A percentile compares a stretch with the other conserved stretches of the same genome.
phyloP scores from a whole-genome alignment of 2,113 vertebrate species.

The Pelusios castaneus region DNA sequence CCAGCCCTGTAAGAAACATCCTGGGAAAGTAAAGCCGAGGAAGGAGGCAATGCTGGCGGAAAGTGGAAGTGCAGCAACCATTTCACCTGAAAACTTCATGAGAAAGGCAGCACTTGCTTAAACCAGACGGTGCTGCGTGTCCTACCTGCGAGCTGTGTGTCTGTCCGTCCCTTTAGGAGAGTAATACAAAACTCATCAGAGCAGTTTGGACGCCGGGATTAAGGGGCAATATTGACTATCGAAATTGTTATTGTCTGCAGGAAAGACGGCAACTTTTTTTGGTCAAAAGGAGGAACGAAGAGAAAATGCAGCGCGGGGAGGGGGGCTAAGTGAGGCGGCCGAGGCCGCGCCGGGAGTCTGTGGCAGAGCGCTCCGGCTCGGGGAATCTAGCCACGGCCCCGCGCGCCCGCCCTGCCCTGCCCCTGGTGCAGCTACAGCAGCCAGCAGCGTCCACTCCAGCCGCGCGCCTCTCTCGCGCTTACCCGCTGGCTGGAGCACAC shows the following conservation, averaged over 20 bases:
- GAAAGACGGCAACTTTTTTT: not conserved
- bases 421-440: not conserved
- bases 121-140: not conserved
- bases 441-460: no score
- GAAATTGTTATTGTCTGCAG: not conserved
- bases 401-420: no score
- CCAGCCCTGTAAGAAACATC: not conserved
- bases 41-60: not conserved
- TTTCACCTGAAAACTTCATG: not conserved
- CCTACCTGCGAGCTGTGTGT: no score
- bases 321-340: not conserved
- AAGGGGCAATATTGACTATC: not conserved
- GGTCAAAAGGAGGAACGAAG: not conserved
- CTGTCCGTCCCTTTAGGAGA: not conserved
- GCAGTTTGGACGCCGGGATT: not conserved
- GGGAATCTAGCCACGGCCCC: slow-evolving; percentile 1
- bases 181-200: not conserved
- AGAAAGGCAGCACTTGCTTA: not conserved
- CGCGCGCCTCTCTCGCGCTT: not conserved
- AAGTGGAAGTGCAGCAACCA: not conserved
- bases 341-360: slow-evolving; percentile 4
- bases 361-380: not conserved
- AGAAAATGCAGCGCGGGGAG: not conserved
- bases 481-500: not conserved
- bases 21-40: not conserved